A percentile compares a stretch with the other conserved stretches of the same genome.
Conservation (phyloP, 2,797 vertebrate genomes). For the Diceros bicornis region DNA sequence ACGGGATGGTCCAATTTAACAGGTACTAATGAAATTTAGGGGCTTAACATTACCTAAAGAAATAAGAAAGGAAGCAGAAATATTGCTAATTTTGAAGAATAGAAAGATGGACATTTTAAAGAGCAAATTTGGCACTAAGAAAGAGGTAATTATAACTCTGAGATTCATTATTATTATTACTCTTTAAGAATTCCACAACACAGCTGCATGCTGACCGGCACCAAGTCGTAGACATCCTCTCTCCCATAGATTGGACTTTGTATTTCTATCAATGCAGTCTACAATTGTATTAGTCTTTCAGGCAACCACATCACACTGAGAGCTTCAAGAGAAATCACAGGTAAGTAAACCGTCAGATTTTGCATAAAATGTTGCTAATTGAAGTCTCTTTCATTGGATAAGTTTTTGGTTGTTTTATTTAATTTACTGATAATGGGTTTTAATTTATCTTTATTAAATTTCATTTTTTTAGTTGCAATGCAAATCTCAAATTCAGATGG, state of each 20-base stretch:
- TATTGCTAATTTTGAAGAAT: background rate
- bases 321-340: background rate
- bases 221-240: background rate
- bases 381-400: background rate
- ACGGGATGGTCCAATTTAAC: background rate
- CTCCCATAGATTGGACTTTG: background rate
- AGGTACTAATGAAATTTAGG: background rate
- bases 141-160: background rate
- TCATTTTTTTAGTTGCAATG: background rate
- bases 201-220: background rate
- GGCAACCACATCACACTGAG: background rate
- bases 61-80: background rate
- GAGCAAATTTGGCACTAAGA: background rate
- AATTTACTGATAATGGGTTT: background rate
- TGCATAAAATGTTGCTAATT: background rate
- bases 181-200: background rate
- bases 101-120: background rate
- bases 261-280: background rate
- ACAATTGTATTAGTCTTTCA: background rate
- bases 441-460: background rate
- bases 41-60: background rate
- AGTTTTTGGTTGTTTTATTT: background rate
- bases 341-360: background rate
- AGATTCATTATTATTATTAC: background rate
- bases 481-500: background rate